A percentile compares a stretch with the other conserved stretches of the same genome.
phyloP scores from a whole-genome alignment of 2,888 invertebrate genomes.

The Phortica okadai region DNA sequence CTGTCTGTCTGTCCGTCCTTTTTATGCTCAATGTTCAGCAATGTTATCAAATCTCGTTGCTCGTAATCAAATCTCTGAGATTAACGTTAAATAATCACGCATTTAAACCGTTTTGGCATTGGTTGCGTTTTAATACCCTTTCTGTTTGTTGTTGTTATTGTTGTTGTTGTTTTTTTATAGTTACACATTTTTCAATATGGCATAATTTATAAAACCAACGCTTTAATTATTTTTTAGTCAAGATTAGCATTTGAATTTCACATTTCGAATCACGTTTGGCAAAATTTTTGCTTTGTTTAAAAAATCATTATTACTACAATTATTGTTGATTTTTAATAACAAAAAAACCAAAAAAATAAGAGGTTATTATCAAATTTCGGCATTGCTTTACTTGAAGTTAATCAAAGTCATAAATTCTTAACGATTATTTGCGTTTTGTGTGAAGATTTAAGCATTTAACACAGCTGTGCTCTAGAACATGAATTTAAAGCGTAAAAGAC shows the following conservation, averaged over 20 bases:
- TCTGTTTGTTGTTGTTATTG: background rate
- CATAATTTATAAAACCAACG: background rate
- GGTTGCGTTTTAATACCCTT: constrained; percentile 19
- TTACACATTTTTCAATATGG: background rate
- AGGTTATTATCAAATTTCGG: too few species aligned
- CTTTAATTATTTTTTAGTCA: constrained; percentile 5
- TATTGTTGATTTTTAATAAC: too few species aligned
- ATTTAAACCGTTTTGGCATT: constrained; percentile 6
- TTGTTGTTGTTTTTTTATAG: background rate
- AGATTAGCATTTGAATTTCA: background rate
- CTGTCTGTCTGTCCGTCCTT: background rate
- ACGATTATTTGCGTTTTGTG: too few species aligned
- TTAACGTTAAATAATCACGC: constrained; percentile 27
- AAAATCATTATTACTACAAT: too few species aligned
- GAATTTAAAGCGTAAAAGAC: too few species aligned
- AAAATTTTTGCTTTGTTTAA: too few species aligned
- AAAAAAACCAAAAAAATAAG: too few species aligned
- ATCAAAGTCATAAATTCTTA: too few species aligned
- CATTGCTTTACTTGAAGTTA: too few species aligned
- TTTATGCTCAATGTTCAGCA: constrained; percentile 44
- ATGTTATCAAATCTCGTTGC: constrained; percentile 54
- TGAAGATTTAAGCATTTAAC: too few species aligned
- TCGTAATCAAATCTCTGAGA: constrained; percentile 52
- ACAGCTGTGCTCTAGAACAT: too few species aligned
- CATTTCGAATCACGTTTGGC: background rate